These are phyloP conservation scores for Otis tarda DNA, from an alignment of 2,113 vertebrate species.

Conservation along the genomic window DNA sequence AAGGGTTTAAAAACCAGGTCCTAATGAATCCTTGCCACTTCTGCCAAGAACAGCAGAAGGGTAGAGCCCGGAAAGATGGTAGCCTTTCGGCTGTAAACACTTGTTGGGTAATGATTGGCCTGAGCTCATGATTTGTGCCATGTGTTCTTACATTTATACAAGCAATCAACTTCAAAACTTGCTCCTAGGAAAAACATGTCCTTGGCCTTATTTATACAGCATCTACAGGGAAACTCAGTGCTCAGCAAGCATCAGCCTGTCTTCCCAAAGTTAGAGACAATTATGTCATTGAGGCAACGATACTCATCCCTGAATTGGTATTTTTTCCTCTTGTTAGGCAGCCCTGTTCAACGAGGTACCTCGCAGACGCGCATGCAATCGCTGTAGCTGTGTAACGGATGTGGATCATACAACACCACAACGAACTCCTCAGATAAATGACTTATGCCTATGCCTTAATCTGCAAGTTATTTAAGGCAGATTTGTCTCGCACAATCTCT, in stretches of 20 bases:
- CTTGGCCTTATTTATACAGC: neutral
- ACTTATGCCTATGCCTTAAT: accelerated
- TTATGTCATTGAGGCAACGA: neutral
- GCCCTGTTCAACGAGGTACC: too few species aligned
- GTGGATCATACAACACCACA: neutral
- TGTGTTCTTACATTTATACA: neutral
- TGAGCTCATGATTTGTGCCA: neutral
- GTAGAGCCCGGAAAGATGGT: neutral
- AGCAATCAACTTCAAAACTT: neutral
- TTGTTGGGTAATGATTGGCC: neutral
- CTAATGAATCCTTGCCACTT: neutral
- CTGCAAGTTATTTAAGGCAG: neutral
- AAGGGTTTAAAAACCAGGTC: neutral
- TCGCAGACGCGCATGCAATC: accelerated
- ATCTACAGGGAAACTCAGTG: neutral
- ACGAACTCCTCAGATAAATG: neutral
- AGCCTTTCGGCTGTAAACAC: neutral
- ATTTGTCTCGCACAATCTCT: neutral
- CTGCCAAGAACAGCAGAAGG: conserved; percentile 33
- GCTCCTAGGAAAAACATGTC: neutral
- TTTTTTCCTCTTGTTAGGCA: neutral
- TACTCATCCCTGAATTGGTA: neutral
- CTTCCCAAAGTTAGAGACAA: neutral
- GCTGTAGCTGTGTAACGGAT: accelerated
- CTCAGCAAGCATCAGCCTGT: neutral